Percentiles rank a stretch among this genome's conserved stretches.
phyloP scores from a whole-genome alignment of 2,113 vertebrate species.

The Hiodon tergisus region DNA sequence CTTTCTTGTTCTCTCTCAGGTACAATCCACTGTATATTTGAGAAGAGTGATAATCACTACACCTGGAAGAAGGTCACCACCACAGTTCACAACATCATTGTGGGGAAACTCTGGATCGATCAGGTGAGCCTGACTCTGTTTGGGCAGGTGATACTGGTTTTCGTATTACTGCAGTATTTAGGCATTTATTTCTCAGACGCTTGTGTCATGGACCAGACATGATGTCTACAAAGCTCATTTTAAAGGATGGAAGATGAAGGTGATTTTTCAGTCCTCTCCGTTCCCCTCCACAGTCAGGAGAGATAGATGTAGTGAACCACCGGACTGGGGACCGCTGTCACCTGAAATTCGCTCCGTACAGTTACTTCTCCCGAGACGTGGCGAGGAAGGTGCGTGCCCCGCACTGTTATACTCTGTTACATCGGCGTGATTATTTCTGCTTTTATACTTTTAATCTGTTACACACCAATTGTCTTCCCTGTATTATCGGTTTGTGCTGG shows the following conservation, averaged over 20 bases:
- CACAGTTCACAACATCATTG: conserved; percentile 96
- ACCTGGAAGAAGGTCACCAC: conserved; percentile 97
- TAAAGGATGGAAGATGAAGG: too few species aligned
- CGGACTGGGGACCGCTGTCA: conserved; percentile 89
- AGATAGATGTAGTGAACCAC: conserved; percentile 91
- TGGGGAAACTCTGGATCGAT: conserved; percentile 96
- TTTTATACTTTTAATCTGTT: too few species aligned
- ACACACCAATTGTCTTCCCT: too few species aligned
- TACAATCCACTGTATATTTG: conserved; percentile 91
- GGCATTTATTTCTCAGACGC: background rate
- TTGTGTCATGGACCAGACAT: background rate
- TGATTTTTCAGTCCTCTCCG: background rate
- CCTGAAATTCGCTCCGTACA: conserved; percentile 94
- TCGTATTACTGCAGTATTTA: background rate
- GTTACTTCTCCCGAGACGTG: conserved; percentile 93
- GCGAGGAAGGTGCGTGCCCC: conserved; percentile 77
- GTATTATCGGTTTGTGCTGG: background rate
- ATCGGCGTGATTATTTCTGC: too few species aligned
- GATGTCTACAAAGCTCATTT: too few species aligned
- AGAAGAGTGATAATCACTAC: conserved; percentile 85
- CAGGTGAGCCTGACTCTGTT: conserved; percentile 66
- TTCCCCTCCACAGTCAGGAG: conserved; percentile 74
- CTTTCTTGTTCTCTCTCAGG: conserved; percentile 55
- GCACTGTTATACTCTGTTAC: too few species aligned
- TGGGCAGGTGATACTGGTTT: background rate